These are phyloP conservation scores for Fregetta grallaria DNA, from an alignment of 2,113 vertebrate genomes.

Conservation along the genomic window DNA sequence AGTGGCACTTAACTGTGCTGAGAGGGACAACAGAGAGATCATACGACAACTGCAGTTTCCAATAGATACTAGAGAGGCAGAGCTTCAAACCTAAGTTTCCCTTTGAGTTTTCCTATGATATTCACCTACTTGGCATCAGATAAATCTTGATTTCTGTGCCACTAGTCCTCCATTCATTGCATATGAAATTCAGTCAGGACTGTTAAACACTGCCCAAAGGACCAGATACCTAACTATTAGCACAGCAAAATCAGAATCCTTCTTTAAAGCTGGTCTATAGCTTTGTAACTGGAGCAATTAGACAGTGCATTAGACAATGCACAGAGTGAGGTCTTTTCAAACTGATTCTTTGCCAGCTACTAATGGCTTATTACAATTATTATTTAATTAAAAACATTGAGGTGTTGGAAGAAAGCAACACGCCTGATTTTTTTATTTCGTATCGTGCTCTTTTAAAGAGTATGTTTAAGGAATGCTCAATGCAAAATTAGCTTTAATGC, in stretches of 20 bases:
- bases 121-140: background rate
- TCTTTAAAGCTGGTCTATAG: background rate
- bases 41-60: background rate
- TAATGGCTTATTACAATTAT: background rate
- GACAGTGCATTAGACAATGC: background rate
- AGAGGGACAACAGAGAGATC: background rate
- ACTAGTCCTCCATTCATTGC: background rate
- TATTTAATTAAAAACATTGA: background rate
- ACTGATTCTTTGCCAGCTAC: background rate
- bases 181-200: background rate
- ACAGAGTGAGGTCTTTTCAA: background rate
- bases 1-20: background rate
- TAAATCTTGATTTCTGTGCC: background rate
- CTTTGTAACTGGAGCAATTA: background rate
- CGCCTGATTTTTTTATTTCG: background rate
- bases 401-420: background rate
- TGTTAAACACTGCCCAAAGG: background rate
- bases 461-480: background rate
- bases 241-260: background rate
- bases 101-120: background rate
- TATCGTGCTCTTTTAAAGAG: background rate
- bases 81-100: background rate
- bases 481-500: background rate
- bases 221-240: background rate
- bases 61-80: background rate